A percentile compares a stretch with the other conserved stretches of the same genome.
These are phyloP conservation scores for Sarcophaga caerulescens DNA, from an alignment of 2,888 invertebrate genomes.

Conservation along the genomic window DNA sequence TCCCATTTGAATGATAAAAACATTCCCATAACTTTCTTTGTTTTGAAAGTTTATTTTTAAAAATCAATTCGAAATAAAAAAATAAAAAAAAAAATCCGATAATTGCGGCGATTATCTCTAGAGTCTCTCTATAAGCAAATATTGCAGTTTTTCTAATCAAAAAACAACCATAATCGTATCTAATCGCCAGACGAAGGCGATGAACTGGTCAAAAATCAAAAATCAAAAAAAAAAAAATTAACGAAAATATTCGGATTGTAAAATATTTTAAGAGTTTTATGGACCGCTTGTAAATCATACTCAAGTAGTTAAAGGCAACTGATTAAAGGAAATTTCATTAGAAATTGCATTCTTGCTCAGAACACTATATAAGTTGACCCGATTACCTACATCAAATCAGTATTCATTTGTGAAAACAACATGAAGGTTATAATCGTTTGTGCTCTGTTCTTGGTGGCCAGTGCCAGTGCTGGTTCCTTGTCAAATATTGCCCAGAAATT, in stretches of 20 bases:
- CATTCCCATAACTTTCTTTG: no score
- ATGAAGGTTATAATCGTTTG: constrained; percentile 76
- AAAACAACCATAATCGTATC: not conserved
- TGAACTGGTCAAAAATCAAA: not conserved
- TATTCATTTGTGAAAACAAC: constrained; percentile 43
- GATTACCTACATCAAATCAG: not conserved
- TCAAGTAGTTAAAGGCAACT: not conserved
- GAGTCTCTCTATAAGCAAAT: not conserved
- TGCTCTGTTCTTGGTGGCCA: constrained; percentile 70
- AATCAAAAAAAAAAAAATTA: no score
- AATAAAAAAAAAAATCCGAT: not conserved
- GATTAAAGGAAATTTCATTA: not conserved
- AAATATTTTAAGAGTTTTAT: constrained; percentile 1
- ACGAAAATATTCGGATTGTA: no score
- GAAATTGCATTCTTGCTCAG: not conserved
- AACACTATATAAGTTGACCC: not conserved
- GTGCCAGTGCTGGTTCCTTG: constrained; percentile 72
- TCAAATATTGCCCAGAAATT: constrained; percentile 56
- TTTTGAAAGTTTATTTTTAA: no score
- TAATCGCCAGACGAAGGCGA: not conserved
- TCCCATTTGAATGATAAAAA: no score
- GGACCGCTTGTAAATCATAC: not conserved
- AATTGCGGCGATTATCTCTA: not conserved
- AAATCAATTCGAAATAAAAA: no score
- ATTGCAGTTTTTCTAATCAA: constrained; percentile 5